Conservation (phyloP, 2,797 vertebrate species). For the Takifugu ocellatus region DNA sequence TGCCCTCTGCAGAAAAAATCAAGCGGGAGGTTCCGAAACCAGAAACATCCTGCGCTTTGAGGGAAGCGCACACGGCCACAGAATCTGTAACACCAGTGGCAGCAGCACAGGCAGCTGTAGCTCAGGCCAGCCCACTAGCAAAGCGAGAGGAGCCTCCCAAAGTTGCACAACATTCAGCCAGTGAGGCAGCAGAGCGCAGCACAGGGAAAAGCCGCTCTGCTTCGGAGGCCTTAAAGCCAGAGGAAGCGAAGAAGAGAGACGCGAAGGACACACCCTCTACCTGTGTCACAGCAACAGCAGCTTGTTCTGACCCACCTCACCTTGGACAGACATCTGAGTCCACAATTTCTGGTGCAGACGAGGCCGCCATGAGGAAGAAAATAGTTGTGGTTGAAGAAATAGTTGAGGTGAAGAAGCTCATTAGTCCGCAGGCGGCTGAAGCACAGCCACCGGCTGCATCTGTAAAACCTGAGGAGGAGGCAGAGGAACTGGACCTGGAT, state of each 20-base stretch:
- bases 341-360: conserved; percentile 47
- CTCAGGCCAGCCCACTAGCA: conserved; percentile 66
- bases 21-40: conserved; percentile 78
- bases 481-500: conserved; percentile 75
- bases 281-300: conserved; percentile 50
- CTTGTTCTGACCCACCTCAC: conserved; percentile 44
- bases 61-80: conserved; percentile 68
- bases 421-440: conserved; percentile 51
- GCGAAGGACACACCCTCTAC: conserved; percentile 60
- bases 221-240: conserved; percentile 53
- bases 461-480: conserved; percentile 43
- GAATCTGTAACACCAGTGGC: conserved; percentile 69
- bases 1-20: conserved; percentile 68
- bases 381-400: conserved; percentile 82
- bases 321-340: conserved; percentile 48
- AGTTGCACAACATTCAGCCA: conserved; percentile 73
- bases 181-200: conserved; percentile 69
- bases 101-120: conserved; percentile 61
- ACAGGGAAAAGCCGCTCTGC: conserved; percentile 59
- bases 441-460: conserved; percentile 48
- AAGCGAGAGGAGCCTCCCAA: conserved; percentile 74
- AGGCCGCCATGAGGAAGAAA: conserved; percentile 77
- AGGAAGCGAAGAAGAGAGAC: conserved; percentile 61
- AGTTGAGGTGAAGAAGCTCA: conserved; percentile 75
- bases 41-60: conserved; percentile 75